Conservation (phyloP, 1,140 invertebrate genomes). For the Pachypsylla venusta region DNA sequence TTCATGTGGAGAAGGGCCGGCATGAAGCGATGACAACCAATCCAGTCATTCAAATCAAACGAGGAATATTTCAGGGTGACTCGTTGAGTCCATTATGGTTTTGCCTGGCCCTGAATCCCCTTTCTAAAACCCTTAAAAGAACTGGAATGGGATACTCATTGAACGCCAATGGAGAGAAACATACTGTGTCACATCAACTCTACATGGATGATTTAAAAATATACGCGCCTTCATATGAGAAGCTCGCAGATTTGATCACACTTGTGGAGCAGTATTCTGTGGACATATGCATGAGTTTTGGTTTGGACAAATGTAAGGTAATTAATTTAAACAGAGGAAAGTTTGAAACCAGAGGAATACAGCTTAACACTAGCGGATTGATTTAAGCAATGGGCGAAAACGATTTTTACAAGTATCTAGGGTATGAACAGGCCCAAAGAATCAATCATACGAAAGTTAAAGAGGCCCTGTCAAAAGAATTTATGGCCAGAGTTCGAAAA, state of each 20-base stretch:
- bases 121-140: background rate
- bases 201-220: constrained; percentile 11
- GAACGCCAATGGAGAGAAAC: background rate
- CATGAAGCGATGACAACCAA: background rate
- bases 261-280: background rate
- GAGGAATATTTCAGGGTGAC: constrained; percentile 5
- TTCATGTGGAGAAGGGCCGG: background rate
- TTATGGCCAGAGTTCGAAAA: background rate
- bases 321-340: background rate
- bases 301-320: background rate
- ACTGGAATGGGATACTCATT: background rate
- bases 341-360: background rate
- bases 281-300: background rate
- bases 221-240: background rate
- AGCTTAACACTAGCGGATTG: background rate
- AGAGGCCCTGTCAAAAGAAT: background rate
- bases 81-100: background rate
- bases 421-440: background rate
- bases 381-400: background rate
- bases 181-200: background rate
- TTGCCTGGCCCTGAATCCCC: background rate
- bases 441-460: background rate
- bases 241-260: background rate
- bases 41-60: background rate
- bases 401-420: background rate